Percentiles rank a stretch among this genome's conserved stretches.
phyloP scores from a whole-genome alignment of 37 sponge, comb jelly and placozoan species.

The Oscarella lobularis region DNA sequence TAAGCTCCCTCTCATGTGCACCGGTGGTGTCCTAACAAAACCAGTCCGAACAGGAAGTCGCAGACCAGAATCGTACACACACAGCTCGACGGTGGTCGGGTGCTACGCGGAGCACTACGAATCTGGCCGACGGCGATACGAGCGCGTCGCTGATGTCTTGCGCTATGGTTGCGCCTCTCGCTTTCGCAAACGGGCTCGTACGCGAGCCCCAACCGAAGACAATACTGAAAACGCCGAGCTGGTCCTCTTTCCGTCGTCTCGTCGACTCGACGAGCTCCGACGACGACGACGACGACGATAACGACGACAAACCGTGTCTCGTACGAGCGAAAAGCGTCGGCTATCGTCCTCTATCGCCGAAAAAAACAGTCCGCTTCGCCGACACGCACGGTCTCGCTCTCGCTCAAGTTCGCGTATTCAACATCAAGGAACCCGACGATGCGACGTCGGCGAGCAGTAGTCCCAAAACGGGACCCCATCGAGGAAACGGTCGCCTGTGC shows the following conservation, averaged over 20 bases:
- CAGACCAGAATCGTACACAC: no score
- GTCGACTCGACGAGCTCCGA: background rate
- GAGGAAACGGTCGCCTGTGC: no score
- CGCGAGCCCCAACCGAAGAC: no score
- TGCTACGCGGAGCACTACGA: no score
- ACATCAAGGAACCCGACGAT: conserved; percentile 29
- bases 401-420: conserved; percentile 26
- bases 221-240: background rate
- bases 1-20: no score
- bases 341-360: background rate
- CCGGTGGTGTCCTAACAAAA: no score
- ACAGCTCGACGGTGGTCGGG: no score
- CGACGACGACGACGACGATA: background rate
- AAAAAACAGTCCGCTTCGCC: conserved; percentile 64
- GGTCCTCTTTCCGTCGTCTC: background rate
- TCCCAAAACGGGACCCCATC: background rate
- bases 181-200: no score
- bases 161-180: no score
- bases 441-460: background rate
- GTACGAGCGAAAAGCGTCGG: background rate
- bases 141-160: no score
- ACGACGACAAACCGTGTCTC: background rate
- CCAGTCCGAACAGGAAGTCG: no score
- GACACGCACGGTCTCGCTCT: conserved; percentile 65
- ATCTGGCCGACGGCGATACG: no score